Evolutionary conservation across 2,113 vertebrate species (phyloP).

Genomic region (Corythornis madagascariensis): DNA sequence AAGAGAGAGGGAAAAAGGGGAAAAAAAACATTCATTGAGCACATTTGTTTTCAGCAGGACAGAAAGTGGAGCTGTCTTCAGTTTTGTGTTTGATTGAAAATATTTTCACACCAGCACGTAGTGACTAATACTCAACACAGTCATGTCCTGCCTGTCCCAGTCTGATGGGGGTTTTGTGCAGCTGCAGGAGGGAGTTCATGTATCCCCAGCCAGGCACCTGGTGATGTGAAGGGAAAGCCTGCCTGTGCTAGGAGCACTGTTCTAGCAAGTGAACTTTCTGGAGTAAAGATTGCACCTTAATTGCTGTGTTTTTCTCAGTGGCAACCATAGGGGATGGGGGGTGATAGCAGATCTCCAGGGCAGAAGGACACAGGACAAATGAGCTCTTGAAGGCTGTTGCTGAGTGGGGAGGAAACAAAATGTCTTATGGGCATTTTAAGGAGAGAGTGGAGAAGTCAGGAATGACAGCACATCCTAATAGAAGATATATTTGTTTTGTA

Average conservation of each 20-base stretch:
- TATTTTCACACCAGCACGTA: constrained; percentile 37
- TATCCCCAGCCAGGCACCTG: constrained; percentile 26
- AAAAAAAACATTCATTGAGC: neutral
- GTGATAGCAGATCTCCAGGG: neutral
- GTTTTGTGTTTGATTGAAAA: constrained; percentile 17
- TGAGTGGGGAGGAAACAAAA: neutral
- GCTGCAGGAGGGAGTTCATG: constrained; percentile 27
- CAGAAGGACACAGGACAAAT: neutral
- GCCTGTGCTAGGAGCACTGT: neutral
- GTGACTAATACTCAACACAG: constrained; percentile 21
- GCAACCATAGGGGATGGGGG: neutral
- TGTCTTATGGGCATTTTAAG: neutral
- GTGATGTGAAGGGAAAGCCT: neutral
- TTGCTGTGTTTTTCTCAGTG: neutral
- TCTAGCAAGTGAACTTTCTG: neutral
- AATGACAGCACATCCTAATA: neutral
- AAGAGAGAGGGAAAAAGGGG: neutral
- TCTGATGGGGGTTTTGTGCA: constrained; percentile 15
- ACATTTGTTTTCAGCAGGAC: constrained; percentile 31
- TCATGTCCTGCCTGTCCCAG: neutral
- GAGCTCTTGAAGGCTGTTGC: neutral
- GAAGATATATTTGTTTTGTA: neutral
- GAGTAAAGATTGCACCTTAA: neutral
- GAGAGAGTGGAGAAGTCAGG: neutral
- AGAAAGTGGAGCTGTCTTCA: constrained; percentile 38